These are phyloP conservation scores for Coracopsis vasa DNA, from an alignment of 2,113 vertebrate genomes.

Conservation along the genomic window DNA sequence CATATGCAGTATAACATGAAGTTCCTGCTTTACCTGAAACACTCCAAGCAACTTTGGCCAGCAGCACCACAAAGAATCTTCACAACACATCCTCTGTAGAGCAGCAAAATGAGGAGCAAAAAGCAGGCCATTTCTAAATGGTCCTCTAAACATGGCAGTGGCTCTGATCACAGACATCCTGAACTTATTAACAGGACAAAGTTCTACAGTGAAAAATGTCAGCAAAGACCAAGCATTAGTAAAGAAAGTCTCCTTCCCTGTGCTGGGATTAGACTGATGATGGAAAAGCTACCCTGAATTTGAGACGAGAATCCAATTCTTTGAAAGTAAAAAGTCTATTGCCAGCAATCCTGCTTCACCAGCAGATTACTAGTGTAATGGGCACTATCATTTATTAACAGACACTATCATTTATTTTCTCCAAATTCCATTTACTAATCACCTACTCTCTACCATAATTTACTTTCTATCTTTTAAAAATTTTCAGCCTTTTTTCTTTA, in stretches of 20 bases:
- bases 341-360: neutral
- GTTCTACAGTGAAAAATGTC: neutral
- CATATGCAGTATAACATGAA: neutral
- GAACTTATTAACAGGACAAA: rapidly evolving
- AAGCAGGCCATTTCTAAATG: neutral
- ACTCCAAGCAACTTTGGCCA: neutral
- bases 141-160: neutral
- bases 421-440: neutral
- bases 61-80: neutral
- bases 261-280: neutral
- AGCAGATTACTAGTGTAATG: neutral
- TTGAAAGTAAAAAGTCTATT: neutral
- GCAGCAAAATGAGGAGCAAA: neutral
- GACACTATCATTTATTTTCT: neutral
- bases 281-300: neutral
- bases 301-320: neutral
- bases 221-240: neutral
- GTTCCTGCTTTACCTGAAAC: neutral
- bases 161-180: neutral
- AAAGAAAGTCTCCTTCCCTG: neutral
- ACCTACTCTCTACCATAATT: neutral
- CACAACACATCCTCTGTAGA: neutral
- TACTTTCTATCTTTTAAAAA: neutral
- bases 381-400: too few relatives aligned
- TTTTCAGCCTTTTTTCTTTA: neutral